Base-by-base conservation (phyloP, 1,140 invertebrate species). In the Drosophila azteca region DNA sequence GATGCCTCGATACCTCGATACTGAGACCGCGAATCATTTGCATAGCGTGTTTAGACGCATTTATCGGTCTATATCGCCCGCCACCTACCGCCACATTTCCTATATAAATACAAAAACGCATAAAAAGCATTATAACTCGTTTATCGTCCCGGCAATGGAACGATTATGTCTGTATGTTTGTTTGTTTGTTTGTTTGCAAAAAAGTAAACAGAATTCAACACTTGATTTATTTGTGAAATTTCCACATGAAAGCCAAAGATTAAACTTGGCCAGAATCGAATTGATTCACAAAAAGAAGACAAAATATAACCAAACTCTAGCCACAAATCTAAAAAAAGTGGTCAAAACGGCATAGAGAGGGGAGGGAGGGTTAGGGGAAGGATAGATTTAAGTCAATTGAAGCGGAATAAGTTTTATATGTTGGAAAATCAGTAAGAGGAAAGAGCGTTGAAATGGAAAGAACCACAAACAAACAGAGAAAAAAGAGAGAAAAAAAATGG, bases 21-120 rank as follows among this genome's bases (percentile, higher is more conserved):
- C 31, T 9, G n/a, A 35, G 15, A 53, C 39, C 39, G 31, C 2
- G 31, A 64, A 55, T 55, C 41, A 84, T 84, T 85, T 85, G 77
- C 81, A 84, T 84, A 84, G 77, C 81, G 48, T 60, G 81, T 85
- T 85, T 85, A 44, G 29, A 65, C 67, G 57, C 24, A 65, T 73
- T 77, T 60, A 50, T 69, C 41, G 63, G 39, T 76, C 72, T 62
- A 55, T 35, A 74, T 67, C 49, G 61, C 48, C 48, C 17, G 17
- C 17, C 17, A 20, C 17, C 17, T 20, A 20, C 17, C 44, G 35
- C 45, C 60, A 31, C 48, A 75, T 48, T 74, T 75, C 54, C 68
- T 31, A 59, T 45, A 58, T 58, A 35, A 58, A 65, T 52, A 74
- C 17, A 20, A 26, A 58, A 75, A 75, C 45, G 44, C 51, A 58